phyloP scores from a whole-genome alignment of 2,888 invertebrate species.

The Leptinotarsa peninsularis region DNA sequence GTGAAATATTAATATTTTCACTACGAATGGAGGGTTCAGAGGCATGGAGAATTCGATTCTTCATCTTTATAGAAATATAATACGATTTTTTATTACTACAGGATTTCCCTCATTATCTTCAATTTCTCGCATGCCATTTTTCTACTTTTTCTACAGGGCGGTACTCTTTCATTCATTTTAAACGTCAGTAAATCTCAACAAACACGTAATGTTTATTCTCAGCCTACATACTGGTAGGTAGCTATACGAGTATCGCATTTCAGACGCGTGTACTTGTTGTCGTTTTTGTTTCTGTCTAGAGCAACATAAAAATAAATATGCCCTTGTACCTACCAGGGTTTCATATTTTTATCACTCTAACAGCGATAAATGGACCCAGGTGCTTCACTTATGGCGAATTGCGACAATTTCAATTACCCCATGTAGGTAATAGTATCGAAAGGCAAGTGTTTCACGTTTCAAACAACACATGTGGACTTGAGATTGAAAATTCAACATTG shows the following conservation, averaged over 20 bases:
- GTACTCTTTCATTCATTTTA: background rate
- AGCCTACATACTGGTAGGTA: background rate
- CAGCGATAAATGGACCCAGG: constrained; percentile 30
- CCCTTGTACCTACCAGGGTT: constrained; percentile 20
- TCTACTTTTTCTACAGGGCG: background rate
- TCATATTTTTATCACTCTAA: constrained; percentile 22
- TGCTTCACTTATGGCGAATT: constrained; percentile 39
- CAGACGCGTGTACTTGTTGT: constrained; percentile 11
- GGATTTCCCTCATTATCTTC: background rate
- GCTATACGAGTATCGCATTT: background rate
- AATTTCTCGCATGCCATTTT: background rate
- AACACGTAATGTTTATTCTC: constrained; percentile 9
- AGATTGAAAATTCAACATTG: too few species aligned
- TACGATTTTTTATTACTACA: too few species aligned
- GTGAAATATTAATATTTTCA: too few species aligned
- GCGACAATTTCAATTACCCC: constrained; percentile 36
- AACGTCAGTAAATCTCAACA: background rate
- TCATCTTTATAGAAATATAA: too few species aligned
- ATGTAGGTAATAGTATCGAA: constrained; percentile 36
- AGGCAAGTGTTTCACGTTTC: constrained; percentile 49
- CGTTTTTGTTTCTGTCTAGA: constrained; percentile 14
- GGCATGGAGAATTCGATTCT: too few species aligned
- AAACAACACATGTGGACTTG: too few species aligned
- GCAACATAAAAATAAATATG: constrained; percentile 16
- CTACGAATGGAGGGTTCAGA: too few species aligned